Evolutionary conservation across 2,113 vertebrate genomes (phyloP).

Genomic region (Tragelaphus scriptus): DNA sequence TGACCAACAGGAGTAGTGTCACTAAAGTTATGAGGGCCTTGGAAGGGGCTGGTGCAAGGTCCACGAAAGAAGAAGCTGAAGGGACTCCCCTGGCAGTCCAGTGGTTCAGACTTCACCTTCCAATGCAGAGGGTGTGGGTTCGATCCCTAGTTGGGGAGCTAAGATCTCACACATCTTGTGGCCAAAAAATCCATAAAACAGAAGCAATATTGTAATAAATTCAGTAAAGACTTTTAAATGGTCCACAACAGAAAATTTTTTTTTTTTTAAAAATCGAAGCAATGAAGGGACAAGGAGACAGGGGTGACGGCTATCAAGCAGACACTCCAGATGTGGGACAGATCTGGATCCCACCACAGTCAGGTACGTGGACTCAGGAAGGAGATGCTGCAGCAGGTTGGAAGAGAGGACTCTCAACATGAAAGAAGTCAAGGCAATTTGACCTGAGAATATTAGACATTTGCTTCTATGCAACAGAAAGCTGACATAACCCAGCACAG

Average conservation of each 20-base stretch:
- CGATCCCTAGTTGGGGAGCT: background rate
- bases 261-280: background rate
- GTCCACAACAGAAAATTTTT: background rate
- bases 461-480: too few relatives aligned
- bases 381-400: accelerated
- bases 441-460: background rate
- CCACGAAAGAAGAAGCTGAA: background rate
- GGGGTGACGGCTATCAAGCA: accelerated
- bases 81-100: background rate
- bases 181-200: background rate
- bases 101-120: background rate
- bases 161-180: background rate
- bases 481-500: accelerated
- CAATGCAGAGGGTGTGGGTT: background rate
- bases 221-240: background rate
- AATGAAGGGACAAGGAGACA: background rate
- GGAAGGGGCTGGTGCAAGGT: too few relatives aligned
- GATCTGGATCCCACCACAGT: accelerated
- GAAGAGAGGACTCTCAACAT: background rate
- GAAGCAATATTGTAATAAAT: background rate
- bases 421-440: background rate
- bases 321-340: background rate
- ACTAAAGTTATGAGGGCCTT: background rate
- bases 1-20: accelerated
- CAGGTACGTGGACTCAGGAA: accelerated